A percentile compares a stretch with the other conserved stretches of the same genome.
phyloP scores from a whole-genome alignment of 2,888 invertebrate genomes.

The Agrotis puta region DNA sequence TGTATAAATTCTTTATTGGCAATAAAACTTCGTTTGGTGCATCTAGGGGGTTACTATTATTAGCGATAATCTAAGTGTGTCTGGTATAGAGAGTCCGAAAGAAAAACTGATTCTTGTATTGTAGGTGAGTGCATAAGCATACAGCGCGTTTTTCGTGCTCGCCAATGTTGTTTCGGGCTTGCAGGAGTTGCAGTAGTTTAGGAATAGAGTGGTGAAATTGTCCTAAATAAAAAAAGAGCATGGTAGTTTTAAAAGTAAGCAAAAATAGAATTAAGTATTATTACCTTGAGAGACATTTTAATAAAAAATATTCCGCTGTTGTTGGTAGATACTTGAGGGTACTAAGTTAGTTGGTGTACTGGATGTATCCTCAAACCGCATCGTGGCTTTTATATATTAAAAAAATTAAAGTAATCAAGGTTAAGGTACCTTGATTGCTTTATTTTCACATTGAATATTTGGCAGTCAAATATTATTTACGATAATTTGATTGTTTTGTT shows the following conservation, averaged over 20 bases:
- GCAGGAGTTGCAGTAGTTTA: too few relatives aligned
- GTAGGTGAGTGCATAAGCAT: too few relatives aligned
- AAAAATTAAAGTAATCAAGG: slow-evolving; percentile 29
- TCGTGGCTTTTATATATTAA: slow-evolving; percentile 15
- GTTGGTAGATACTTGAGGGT: slow-evolving; percentile 3
- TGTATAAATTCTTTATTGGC: background rate
- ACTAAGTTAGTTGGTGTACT: slow-evolving; percentile 15
- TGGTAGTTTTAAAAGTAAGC: background rate
- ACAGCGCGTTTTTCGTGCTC: too few relatives aligned
- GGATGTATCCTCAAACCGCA: slow-evolving; percentile 20
- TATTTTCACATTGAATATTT: slow-evolving; percentile 45
- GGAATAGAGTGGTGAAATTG: too few relatives aligned
- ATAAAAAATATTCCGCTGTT: background rate
- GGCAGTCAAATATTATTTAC: slow-evolving; percentile 49
- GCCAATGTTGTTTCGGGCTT: too few relatives aligned
- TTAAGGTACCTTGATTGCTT: slow-evolving; percentile 11
- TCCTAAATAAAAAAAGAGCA: background rate
- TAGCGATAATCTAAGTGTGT: too few relatives aligned
- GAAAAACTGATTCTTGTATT: too few relatives aligned
- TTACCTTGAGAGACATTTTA: slow-evolving; percentile 28
- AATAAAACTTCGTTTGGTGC: too few relatives aligned
- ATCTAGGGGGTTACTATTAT: too few relatives aligned
- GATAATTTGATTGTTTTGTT: slow-evolving; percentile 39
- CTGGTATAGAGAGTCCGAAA: too few relatives aligned
- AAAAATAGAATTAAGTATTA: background rate